phyloP scores from a whole-genome alignment of 2,888 invertebrate genomes.

The Xestia xanthographa region DNA sequence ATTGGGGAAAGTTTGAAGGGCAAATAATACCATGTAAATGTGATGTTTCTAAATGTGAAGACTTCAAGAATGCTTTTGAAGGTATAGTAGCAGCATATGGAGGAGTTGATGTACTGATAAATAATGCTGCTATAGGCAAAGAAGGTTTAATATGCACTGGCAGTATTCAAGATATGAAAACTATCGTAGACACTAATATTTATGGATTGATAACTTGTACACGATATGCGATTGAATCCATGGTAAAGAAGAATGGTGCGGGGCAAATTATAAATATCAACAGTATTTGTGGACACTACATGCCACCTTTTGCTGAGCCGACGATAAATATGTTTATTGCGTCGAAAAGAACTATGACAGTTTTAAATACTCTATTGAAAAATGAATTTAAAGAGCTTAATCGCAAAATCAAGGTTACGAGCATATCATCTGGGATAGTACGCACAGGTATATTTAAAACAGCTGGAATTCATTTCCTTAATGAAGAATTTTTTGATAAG shows the following conservation, averaged over 20 bases:
- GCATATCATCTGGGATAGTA: slow-evolving; percentile 85
- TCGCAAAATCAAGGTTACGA: slow-evolving; percentile 77
- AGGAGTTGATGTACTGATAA: slow-evolving; percentile 75
- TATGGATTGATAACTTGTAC: slow-evolving; percentile 85
- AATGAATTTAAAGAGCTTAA: slow-evolving; percentile 76
- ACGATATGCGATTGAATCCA: slow-evolving; percentile 83
- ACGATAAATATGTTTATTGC: slow-evolving; percentile 82
- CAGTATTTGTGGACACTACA: slow-evolving; percentile 84
- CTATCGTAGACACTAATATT: slow-evolving; percentile 85
- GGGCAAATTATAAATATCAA: slow-evolving; percentile 86
- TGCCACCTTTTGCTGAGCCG: slow-evolving; percentile 78
- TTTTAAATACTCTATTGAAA: slow-evolving; percentile 83
- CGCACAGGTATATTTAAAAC: slow-evolving; percentile 81
- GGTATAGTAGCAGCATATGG: slow-evolving; percentile 69
- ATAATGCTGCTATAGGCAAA: too few relatives aligned
- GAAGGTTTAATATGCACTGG: slow-evolving; percentile 74
- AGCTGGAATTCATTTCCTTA: slow-evolving; percentile 69
- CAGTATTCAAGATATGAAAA: slow-evolving; percentile 71
- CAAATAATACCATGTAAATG: slow-evolving; percentile 74
- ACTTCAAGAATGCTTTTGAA: slow-evolving; percentile 72
- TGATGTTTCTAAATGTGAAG: slow-evolving; percentile 75
- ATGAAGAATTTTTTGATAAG: slow-evolving; percentile 73
- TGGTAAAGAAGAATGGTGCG: slow-evolving; percentile 75
- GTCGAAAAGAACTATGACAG: slow-evolving; percentile 86
- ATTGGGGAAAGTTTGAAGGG: slow-evolving; percentile 68